phyloP scores from a whole-genome alignment of 2,888 invertebrate species.

The Pandemis cinnamomeana region DNA sequence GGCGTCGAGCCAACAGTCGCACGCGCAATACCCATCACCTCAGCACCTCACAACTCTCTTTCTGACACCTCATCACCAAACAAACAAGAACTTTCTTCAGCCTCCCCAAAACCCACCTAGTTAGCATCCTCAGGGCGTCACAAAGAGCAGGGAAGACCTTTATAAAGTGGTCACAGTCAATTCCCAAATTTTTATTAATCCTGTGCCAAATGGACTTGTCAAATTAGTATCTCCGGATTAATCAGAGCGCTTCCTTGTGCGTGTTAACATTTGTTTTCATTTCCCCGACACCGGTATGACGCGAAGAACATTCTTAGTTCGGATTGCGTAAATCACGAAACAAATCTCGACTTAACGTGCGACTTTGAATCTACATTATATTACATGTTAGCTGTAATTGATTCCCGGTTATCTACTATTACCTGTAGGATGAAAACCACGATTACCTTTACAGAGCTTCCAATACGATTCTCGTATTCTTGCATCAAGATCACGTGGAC shows the following conservation, averaged over 20 bases:
- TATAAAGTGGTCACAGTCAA: neutral
- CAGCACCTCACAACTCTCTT: neutral
- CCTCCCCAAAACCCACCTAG: neutral
- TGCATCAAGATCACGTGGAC: too few species aligned
- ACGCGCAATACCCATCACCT: neutral
- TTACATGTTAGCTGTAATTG: too few species aligned
- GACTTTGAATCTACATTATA: neutral
- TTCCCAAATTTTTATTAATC: slow-evolving; percentile 3
- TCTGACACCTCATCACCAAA: slow-evolving; percentile 4
- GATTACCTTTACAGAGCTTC: too few species aligned
- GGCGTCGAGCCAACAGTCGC: neutral
- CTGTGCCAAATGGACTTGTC: slow-evolving; percentile 5
- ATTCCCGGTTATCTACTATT: too few species aligned
- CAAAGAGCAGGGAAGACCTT: neutral
- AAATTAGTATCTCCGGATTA: slow-evolving; percentile 5
- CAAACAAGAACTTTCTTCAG: neutral
- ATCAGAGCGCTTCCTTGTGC: slow-evolving; percentile 8
- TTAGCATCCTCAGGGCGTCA: neutral
- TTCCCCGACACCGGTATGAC: slow-evolving; percentile 2
- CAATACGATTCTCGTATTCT: too few species aligned
- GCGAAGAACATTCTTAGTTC: neutral
- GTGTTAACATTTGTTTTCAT: neutral
- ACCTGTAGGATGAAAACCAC: too few species aligned
- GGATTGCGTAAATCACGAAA: neutral
- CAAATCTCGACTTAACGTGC: neutral